A percentile compares a stretch with the other conserved stretches of the same genome.
Evolutionary conservation across 2,113 vertebrate genomes (phyloP).

Genomic region (Podiceps cristatus): DNA sequence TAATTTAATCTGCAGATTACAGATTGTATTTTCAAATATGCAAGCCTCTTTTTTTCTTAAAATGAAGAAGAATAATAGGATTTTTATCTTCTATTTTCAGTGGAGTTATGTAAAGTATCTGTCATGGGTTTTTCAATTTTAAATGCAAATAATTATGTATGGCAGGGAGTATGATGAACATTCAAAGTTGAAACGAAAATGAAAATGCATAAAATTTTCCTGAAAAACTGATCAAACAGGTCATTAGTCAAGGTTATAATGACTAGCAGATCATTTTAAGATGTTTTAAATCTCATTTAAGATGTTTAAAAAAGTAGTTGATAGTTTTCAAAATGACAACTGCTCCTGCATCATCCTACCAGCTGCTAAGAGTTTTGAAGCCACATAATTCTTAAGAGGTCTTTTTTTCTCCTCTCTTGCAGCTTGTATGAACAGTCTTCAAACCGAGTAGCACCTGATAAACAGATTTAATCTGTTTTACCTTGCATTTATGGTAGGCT

Average conservation of each 20-base stretch:
- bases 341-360: not conserved
- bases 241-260: conserved; percentile 27
- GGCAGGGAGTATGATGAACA: conserved; percentile 23
- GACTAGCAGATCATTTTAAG: not conserved
- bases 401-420: not conserved
- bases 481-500: not conserved
- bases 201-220: conserved; percentile 16
- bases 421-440: not conserved
- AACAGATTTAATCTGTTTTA: not conserved
- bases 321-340: not conserved
- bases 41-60: not conserved
- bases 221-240: conserved; percentile 23
- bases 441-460: not conserved
- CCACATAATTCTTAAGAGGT: not conserved
- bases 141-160: conserved; percentile 57
- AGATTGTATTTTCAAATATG: not conserved
- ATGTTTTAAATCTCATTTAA: not conserved
- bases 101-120: conserved; percentile 21
- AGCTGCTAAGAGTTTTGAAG: not conserved
- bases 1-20: not conserved
- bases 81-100: conserved; percentile 10
- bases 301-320: not conserved
- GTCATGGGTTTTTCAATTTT: conserved; percentile 37
- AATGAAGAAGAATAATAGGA: not conserved
- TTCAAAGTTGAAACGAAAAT: conserved; percentile 20